Conservation (phyloP, 2,113 vertebrate species). For the Lasiurus borealis region DNA sequence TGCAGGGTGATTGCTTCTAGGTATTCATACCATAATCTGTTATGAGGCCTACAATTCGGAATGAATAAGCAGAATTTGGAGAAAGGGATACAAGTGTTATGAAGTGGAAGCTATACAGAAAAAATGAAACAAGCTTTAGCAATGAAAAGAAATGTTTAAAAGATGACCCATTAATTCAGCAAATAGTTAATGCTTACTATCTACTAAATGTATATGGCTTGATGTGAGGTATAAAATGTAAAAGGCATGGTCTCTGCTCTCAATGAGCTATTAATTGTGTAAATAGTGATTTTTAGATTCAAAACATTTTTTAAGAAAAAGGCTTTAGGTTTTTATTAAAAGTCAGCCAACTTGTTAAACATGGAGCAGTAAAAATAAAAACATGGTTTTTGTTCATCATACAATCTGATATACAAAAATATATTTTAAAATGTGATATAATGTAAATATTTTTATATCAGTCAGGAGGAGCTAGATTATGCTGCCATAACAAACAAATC, state of each 20-base stretch:
- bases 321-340: background rate
- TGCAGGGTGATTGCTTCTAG: background rate
- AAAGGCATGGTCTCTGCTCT: background rate
- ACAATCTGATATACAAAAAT: background rate
- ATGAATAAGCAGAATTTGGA: background rate
- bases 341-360: background rate
- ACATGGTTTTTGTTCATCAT: background rate
- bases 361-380: background rate
- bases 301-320: slow-evolving; percentile 2
- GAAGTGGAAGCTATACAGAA: background rate
- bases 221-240: background rate
- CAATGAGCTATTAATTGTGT: background rate
- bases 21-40: background rate
- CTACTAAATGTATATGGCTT: background rate
- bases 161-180: background rate
- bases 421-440: background rate
- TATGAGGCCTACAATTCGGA: background rate
- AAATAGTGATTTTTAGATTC: slow-evolving; percentile 30
- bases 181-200: background rate
- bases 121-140: background rate
- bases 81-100: background rate
- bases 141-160: background rate
- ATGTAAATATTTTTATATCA: background rate
- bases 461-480: background rate
- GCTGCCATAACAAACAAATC: background rate